phyloP scores from a whole-genome alignment of 2,888 invertebrate species.

The Brenthis ino region DNA sequence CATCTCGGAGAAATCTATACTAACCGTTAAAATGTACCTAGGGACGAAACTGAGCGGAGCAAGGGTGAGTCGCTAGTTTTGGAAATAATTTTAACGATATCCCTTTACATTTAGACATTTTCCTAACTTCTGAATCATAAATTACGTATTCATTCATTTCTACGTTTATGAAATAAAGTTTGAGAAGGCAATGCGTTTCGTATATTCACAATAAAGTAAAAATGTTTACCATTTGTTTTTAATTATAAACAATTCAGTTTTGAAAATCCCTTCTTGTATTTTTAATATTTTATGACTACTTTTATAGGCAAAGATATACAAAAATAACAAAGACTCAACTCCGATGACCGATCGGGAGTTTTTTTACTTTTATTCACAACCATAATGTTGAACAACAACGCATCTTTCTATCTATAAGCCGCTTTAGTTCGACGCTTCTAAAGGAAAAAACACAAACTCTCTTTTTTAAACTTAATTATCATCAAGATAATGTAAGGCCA shows the following conservation, averaged over 20 bases:
- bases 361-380: constrained; percentile 18
- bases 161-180: no score
- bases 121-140: no score
- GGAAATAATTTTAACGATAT: no score
- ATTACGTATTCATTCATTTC: no score
- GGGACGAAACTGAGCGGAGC: no score
- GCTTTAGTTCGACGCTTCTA: constrained; percentile 19
- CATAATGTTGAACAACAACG: constrained; percentile 12
- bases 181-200: no score
- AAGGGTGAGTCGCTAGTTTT: no score
- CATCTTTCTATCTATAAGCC: constrained; percentile 19
- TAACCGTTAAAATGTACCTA: no score
- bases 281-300: neutral
- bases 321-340: constrained; percentile 17
- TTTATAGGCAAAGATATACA: constrained; percentile 13
- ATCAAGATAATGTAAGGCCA: constrained; percentile 21
- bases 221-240: no score
- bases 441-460: constrained; percentile 15
- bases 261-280: neutral
- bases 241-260: neutral
- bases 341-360: constrained; percentile 10
- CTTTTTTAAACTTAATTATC: constrained; percentile 25
- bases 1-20: no score
- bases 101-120: no score
- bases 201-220: no score